Evolutionary conservation across 2,797 vertebrate genomes (phyloP), one percentile per base, ranked within the genome.

Genomic region (Schizothorax lantsangensis): DNA sequence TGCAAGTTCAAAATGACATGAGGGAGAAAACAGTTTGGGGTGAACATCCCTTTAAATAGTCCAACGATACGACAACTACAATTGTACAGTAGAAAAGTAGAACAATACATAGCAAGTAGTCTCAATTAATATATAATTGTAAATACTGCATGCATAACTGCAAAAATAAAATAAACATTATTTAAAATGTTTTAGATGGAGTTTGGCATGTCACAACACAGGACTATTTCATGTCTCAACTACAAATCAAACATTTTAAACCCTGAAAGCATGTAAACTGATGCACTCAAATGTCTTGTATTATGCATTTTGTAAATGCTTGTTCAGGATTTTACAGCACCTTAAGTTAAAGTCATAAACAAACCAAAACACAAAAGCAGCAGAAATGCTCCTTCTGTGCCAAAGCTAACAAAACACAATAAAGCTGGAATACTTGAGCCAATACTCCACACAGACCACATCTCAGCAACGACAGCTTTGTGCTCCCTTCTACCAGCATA

Each of bases 391-490:
- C 14, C 21, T 52, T 30, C 30, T 14, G 9, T 40, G 73, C 21
- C 45, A 73, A 62, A 73, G 17, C 2, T 54, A 84, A 49, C 4
- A 49, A 38, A 33, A 75, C 21, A 84, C 5, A 40, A 33, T 15
- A 77, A 36, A 30, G 74, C 9, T 54, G 43, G n/a, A 72, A 79
- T 12, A 59, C 64, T 23, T 45, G 6, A 64, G 26, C 8, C 15
- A 66, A 66, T 47, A 9, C 26, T 71, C n/a, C 12, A 62, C 19
- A 62, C 66, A 62, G 36, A 45, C 36, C 26, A 45, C n/a, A 85
- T 80, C 77, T 85, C 26, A n/a, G 26, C n/a, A 79, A 68, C 33
- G n/a, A 79, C 62, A 79, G 77, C 66, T 36, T 62, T 49, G n/a
- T 62, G 14, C 49, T 40, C 49, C 5, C 47, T 43, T 43, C 49